Base-by-base conservation (phyloP, 2,113 vertebrate species). In the Galemys pyrenaicus region DNA sequence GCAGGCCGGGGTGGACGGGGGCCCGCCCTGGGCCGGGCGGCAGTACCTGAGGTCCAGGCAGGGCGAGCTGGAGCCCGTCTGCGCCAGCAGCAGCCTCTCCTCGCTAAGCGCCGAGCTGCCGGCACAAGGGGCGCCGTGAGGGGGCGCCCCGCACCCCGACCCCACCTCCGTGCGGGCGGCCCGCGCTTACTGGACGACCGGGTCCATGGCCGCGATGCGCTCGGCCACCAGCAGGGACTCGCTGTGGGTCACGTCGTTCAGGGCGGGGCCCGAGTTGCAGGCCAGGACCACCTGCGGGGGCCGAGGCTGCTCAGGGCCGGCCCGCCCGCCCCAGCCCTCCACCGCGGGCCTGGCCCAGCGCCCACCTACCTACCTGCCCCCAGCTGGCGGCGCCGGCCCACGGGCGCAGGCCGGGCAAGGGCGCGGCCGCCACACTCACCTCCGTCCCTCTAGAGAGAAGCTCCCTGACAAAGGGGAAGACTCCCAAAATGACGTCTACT, bases 381-480 rank as follows among this genome's bases (percentile, higher is more conserved):
- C 5, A 56, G 54, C 54, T 1, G 5, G 67, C 51, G 1, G 24
- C 3, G 17, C 91, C 93, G 82, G n/a, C 88, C 89, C 64, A n/a
- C 87, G 49, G n/a, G 65, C 3, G 19, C 77, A 79, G 79, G 49
- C 84, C 80, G 80, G 91, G 84, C 35, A 91, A 90, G 85, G 94
- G 39, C 12, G 56, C 64, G 0, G 0, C 83, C 82, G 54, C 15
- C 7, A 20, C 92, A 97, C 97, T 97, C 94, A 99, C 99, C 99
- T 99, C 99, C 9, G 99, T 99, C 96, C 99, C 99, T 97, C 99
- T 98, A 98, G 98, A 98, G 96, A 99, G 99, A 92, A 99, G 99
- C 98, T 99, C 99, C 98, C 99, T 98, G 98, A 99, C 99, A 98
- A 99, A 99, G 97, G 99, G 99, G 98, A 99, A 99, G 97, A 99